Conservation (phyloP, 2,888 invertebrate species). For the Sarcophaga subvicina region DNA sequence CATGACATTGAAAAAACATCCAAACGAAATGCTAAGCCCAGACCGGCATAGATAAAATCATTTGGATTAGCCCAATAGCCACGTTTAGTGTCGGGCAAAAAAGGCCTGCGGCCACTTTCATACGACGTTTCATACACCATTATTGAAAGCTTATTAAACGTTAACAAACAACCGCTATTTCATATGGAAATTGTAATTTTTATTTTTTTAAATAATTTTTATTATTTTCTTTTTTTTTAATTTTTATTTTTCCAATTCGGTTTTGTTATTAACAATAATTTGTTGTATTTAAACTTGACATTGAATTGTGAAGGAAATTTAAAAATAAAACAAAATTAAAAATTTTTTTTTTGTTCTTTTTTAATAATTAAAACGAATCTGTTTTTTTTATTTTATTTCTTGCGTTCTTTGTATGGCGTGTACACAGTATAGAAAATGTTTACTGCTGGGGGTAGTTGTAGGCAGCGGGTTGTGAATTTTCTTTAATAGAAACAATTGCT, state of each 20-base stretch:
- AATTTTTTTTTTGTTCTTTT: background rate
- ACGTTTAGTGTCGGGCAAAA: conserved; percentile 78
- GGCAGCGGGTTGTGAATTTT: no score
- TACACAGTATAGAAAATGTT: no score
- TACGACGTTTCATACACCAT: conserved; percentile 79
- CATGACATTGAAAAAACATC: conserved; percentile 83
- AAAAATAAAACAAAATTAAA: background rate
- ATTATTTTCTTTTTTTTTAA: background rate
- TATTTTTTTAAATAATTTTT: background rate
- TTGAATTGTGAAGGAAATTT: conserved; percentile 34
- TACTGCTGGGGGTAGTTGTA: background rate
- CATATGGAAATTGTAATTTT: no score
- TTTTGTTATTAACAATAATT: conserved; percentile 30
- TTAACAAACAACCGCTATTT: background rate
- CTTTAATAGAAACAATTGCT: background rate
- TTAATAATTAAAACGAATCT: background rate
- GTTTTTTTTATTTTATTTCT: background rate
- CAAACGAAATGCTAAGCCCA: conserved; percentile 91
- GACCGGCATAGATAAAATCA: conserved; percentile 90
- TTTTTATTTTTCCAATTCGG: background rate
- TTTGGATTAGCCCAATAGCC: conserved; percentile 89
- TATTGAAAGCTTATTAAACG: background rate
- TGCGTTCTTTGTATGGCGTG: background rate
- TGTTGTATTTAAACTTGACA: conserved; percentile 56
- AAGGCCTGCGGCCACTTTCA: conserved; percentile 77